Evolutionary conservation across 1,140 invertebrate species (phyloP).

Genomic region (Cotesia vestalis): DNA sequence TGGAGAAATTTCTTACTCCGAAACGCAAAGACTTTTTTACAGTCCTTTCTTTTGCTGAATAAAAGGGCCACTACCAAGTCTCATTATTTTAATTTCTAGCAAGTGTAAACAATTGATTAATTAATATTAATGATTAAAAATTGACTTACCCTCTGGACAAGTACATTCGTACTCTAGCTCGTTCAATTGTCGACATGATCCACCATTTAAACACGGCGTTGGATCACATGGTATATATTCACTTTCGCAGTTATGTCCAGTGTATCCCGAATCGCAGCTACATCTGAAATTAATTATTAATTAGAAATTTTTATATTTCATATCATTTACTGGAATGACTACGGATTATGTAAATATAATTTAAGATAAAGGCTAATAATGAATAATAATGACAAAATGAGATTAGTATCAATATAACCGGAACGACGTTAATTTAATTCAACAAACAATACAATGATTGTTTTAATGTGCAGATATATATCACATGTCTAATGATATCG

Average conservation of each 20-base stretch:
- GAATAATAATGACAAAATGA: constrained; percentile 6
- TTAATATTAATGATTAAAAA: no score
- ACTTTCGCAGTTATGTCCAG: constrained; percentile 88
- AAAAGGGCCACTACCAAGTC: background rate
- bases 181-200: constrained; percentile 79
- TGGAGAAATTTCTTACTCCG: background rate
- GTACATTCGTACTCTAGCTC: constrained; percentile 83
- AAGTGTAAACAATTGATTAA: background rate
- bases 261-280: constrained; percentile 87
- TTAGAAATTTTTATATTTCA: no score
- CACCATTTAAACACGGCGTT: constrained; percentile 89
- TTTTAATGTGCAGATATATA: constrained; percentile 26
- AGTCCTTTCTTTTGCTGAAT: no score
- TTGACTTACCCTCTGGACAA: constrained; percentile 84
- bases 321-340: background rate
- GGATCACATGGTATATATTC: constrained; percentile 91
- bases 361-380: background rate
- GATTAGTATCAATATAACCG: constrained; percentile 23
- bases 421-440: constrained; percentile 19
- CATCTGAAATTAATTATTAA: constrained; percentile 73
- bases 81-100: background rate
- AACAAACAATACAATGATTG: constrained; percentile 37
- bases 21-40: no score
- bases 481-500: constrained; percentile 42
- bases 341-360: background rate